Evolutionary conservation across 2,113 vertebrate species (phyloP), one percentile per base, ranked within the genome.

Genomic region (Silurus asotus): DNA sequence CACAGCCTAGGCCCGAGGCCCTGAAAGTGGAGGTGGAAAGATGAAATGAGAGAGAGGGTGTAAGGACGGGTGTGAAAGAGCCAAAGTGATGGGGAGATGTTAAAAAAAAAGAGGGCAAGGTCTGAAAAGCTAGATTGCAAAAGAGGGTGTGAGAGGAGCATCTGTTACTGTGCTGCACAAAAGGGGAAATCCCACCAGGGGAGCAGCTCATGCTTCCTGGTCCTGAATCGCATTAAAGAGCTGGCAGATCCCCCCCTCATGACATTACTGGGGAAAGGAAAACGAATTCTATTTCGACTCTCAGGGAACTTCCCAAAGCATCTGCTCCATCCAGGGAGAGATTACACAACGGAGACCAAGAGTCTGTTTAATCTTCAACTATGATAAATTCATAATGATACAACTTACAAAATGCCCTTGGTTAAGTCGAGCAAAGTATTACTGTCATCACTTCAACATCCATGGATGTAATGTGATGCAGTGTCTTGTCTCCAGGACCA

Each of bases 141-240:
- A 65, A 49, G 55, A 48, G 37, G 65, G 45, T 61, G 23, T 58
- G 56, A 56, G 37, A 58, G 51, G 23, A 82, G 65, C 10, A 87
- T 87, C 51, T 75, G 81, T 84, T 88, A 88, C 70, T 88, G 8
- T 81, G 82, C 81, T 59, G 79, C n/a, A 79, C 65, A 53, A 37
- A 61, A 28, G 49, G 86, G 88, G 69, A 86, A 88, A 86, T 81
- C 88, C 88, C 80, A 84, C 76, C 61, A 89, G 84, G 64, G 72
- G 79, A 87, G 80, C 37, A 77, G 59, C 67, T 85, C 84, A 84
- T 67, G 74, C 84, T 89, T 84, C 67, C 80, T 77, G 77, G 74
- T 82, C 67, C 88, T 87, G 88, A 89, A 87, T 83, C 58, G 8
- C 75, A 89, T 89, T 85, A 89, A 89, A 83, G 70, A 11, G 4